A percentile compares a stretch with the other conserved stretches of the same genome.
Conservation (phyloP, 2,888 invertebrate genomes). For the Cryptocephalus moraei region DNA sequence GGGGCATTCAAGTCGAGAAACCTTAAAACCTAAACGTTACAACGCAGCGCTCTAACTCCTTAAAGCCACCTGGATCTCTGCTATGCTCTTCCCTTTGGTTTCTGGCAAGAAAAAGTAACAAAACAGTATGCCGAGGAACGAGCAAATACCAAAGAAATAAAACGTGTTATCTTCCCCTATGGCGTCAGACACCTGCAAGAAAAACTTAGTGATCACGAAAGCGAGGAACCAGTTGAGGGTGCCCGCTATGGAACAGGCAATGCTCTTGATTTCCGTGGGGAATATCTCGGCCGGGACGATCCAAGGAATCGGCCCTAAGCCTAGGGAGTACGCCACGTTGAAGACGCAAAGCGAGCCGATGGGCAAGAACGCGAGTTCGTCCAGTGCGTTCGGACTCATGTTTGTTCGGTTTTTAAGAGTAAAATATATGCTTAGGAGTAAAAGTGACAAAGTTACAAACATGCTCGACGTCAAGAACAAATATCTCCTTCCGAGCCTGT, state of each 20-base stretch:
- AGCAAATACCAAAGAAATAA: constrained; percentile 63
- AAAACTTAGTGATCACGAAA: constrained; percentile 70
- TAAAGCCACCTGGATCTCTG: constrained; percentile 25
- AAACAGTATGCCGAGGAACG: constrained; percentile 54
- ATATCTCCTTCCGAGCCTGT: constrained; percentile 67
- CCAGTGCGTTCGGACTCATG: constrained; percentile 38
- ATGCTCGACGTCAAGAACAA: constrained; percentile 61
- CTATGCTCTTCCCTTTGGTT: constrained; percentile 31
- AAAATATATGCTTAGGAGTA: constrained; percentile 66
- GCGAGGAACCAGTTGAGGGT: constrained; percentile 75
- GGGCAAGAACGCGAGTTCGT: constrained; percentile 61
- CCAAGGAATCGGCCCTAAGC: constrained; percentile 84
- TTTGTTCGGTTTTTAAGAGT: constrained; percentile 34
- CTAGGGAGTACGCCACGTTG: constrained; percentile 66
- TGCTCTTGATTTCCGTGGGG: constrained; percentile 65
- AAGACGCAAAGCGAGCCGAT: constrained; percentile 63
- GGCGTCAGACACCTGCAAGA: constrained; percentile 44
- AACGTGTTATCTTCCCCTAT: constrained; percentile 58
- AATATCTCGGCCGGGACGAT: constrained; percentile 77
- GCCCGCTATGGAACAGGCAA: constrained; percentile 68
- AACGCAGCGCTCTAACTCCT: constrained; percentile 2
- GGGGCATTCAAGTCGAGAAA: too few species aligned
- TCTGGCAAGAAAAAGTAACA: constrained; percentile 32
- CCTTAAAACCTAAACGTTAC: too few species aligned
- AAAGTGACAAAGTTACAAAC: constrained; percentile 59